phyloP scores from a whole-genome alignment of 2,797 vertebrate species.

The Hephaestus fuliginosus region DNA sequence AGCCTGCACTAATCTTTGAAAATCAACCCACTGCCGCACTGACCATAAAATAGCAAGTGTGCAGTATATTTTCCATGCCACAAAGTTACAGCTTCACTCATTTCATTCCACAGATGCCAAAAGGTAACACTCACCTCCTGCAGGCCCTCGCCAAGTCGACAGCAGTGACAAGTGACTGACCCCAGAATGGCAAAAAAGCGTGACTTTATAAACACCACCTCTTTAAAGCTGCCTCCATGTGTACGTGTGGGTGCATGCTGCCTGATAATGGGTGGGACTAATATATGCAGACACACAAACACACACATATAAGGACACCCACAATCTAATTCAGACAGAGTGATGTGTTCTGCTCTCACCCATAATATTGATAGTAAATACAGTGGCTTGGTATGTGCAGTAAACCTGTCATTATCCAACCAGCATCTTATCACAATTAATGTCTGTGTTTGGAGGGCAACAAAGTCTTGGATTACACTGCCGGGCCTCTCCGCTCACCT shows the following conservation, averaged over 20 bases:
- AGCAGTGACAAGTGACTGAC: constrained; percentile 62
- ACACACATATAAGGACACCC: constrained; percentile 33
- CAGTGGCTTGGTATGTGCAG: constrained; percentile 73
- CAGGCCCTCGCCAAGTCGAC: constrained; percentile 56
- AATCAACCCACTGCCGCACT: neutral
- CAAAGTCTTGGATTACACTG: constrained; percentile 72
- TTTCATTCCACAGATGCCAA: constrained; percentile 31
- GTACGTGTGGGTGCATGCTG: constrained; percentile 42
- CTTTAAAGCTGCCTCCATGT: constrained; percentile 60
- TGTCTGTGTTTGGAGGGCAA: constrained; percentile 82
- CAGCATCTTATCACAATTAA: constrained; percentile 81
- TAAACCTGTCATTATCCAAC: constrained; percentile 75
- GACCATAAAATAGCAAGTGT: neutral
- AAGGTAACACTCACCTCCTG: constrained; percentile 73
- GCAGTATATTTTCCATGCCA: constrained; percentile 7
- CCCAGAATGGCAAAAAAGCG: constrained; percentile 58
- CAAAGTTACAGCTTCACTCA: constrained; percentile 1
- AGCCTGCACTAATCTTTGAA: constrained; percentile 10
- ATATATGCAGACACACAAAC: constrained; percentile 38
- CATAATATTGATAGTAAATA: constrained; percentile 89
- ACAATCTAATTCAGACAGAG: neutral
- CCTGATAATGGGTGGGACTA: constrained; percentile 61
- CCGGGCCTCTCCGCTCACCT: constrained; percentile 68
- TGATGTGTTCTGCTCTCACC: constrained; percentile 68
- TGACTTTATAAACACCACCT: constrained; percentile 78